Evolutionary conservation across 2,113 vertebrate species (phyloP).

Genomic region (Vulpes vulpes): DNA sequence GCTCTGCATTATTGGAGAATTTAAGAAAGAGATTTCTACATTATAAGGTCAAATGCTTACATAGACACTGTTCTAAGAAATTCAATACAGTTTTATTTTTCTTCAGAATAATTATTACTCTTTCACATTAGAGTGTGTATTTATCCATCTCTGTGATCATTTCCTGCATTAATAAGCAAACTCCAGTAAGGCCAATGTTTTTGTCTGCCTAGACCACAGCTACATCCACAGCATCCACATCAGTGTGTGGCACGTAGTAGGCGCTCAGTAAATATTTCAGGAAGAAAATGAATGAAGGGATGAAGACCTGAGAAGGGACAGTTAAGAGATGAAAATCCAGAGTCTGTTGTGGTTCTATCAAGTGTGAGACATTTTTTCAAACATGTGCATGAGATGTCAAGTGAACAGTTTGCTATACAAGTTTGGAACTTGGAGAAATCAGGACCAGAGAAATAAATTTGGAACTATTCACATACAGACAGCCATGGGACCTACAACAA

Average conservation of each 20-base stretch:
- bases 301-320: not conserved
- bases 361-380: not conserved
- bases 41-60: not conserved
- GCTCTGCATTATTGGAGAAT: not conserved
- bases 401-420: not conserved
- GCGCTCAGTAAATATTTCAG: not conserved
- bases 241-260: no score
- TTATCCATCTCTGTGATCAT: no score
- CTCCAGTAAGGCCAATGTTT: not conserved
- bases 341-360: not conserved
- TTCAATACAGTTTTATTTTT: not conserved
- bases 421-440: not conserved
- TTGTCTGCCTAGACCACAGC: not conserved
- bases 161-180: not conserved
- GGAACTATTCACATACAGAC: not conserved
- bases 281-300: not conserved
- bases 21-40: not conserved
- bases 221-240: fast-evolving
- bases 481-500: not conserved
- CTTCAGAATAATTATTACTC: not conserved
- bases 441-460: not conserved
- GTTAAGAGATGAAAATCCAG: not conserved
- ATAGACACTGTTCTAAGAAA: not conserved
- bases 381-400: not conserved
- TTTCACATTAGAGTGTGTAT: fast-evolving